Base-by-base conservation (phyloP, 2,888 invertebrate genomes). In the Drosophila affinis region DNA sequence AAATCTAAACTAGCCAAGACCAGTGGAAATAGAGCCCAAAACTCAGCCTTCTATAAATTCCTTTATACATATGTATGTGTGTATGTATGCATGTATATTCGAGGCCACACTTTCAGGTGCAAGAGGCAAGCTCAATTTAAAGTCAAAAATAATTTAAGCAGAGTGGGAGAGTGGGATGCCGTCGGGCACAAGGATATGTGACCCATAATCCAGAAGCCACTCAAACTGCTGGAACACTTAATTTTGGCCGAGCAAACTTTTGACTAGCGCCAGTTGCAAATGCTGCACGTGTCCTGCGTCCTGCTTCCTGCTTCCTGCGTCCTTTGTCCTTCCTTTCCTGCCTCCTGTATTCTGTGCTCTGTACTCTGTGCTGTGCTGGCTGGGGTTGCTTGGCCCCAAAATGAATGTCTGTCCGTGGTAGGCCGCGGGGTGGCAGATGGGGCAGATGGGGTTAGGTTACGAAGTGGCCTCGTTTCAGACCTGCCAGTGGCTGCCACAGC, bases 191-290 rank as follows among this genome's bases (percentile, higher is more conserved):
- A 4, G 24, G 61, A 57, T 39, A 55, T 24, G 45, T 57, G 54
- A 49, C 61, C 51, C 75, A 69, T 69, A 77, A 77, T 69, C 78
- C 76, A 58, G 67, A 60, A 65, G 79, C 75, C 75, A 69, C 72
- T 75, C 70, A 69, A 62, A 68, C 53, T 70, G 72, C 67, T 72
- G 24, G n/a, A 78, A 63, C 78, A 80, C 78, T 77, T 72, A 77
- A 79, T 71, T 77, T 77, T 75, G 72, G 70, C 47, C 60, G 60
- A 60, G 68, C 52, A 70, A 81, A 68, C 49, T 79, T 68, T 79
- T 68, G 62, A 64, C 63, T 70, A 76, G 70, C 56, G 69, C 52
- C 64, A 65, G 77, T 62, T 78, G 60, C 55, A 67, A 76, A 72
- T 78, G 79, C 73, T 61, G 67, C 62, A 68, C 72, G 75, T 77